Percentiles rank a stretch among this genome's conserved stretches.
phyloP scores from a whole-genome alignment of 2,888 invertebrate genomes.

The Leptopterna dolabrata region DNA sequence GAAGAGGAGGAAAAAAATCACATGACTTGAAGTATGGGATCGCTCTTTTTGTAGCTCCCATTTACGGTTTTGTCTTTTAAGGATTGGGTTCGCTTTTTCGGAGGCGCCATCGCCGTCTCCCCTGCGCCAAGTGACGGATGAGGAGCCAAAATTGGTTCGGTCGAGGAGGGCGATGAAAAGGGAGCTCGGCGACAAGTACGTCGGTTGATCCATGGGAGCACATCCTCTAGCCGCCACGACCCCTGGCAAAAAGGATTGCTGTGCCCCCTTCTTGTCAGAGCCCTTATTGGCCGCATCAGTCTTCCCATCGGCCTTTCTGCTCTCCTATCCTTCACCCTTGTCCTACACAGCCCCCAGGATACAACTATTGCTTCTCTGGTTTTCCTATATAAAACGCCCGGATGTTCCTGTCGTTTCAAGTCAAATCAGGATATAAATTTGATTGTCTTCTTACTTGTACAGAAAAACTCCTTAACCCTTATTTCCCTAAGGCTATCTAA shows the following conservation, averaged over 20 bases:
- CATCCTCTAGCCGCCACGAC: constrained; percentile 16
- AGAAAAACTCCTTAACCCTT: neutral
- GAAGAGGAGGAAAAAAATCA: neutral
- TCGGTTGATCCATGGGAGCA: constrained; percentile 41
- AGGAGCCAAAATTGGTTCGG: constrained; percentile 42
- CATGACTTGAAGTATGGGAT: neutral
- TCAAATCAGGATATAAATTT: neutral
- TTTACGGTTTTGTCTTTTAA: constrained; percentile 21
- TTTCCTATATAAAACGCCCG: neutral
- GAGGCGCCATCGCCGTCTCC: neutral
- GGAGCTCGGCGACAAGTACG: constrained; percentile 20
- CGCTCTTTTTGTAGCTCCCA: neutral
- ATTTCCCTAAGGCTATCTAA: neutral
- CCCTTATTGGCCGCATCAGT: constrained; percentile 43
- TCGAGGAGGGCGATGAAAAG: constrained; percentile 30
- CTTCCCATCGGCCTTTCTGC: neutral
- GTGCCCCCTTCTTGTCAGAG: constrained; percentile 30
- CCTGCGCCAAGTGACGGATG: constrained; percentile 30
- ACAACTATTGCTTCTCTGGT: neutral
- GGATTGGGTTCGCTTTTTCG: neutral
- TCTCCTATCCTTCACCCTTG: neutral
- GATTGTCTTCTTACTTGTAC: no score
- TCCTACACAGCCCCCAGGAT: neutral
- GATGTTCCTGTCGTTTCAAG: neutral
- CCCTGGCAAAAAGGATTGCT: constrained; percentile 19